Evolutionary conservation across 2,113 vertebrate genomes (phyloP), one percentile per base, ranked within the genome.

Genomic region (Pithys albifrons): DNA sequence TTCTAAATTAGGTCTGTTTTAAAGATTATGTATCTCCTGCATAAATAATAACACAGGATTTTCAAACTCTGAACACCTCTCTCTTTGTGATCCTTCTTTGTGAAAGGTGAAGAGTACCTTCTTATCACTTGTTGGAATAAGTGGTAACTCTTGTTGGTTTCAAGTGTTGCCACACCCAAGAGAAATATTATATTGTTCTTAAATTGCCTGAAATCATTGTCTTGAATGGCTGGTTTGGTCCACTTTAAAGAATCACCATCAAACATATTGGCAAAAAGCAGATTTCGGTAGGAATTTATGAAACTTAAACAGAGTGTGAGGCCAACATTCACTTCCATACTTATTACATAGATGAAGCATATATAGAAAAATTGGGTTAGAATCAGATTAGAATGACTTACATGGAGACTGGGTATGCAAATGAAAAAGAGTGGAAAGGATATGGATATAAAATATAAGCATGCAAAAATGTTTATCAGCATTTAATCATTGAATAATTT

Each of bases 211-310:
- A 39, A 61, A 43, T 61, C 20, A n/a, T 24, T 14, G 19, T 28
- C 4, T 9, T 19, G 13, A 23, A 37, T 15, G 16, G 23, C 15
- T 52, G 10, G 4, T 52, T 67, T 54, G 28, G 37, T 46, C 10
- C 0, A 0, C n/a, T 67, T 65, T 39, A 67, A 54, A 73, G 12
- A 51, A 29, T n/a, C 2, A 1, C 19, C 19, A 39, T 59, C 54
- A 82, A n/a, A n/a, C 4, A 2, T 19, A 24, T 29, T 39, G 45
- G 19, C 7, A 46, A 52, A 59, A 67, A 52, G 2, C 6, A 46
- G 4, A 1, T 52, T 74, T 59, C 46, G 66, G 25, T 33, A 59
- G 58, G 12, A 52, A 46, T 4, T 23, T 51, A 33, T 58, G 55
- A 45, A 45, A 58, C 5, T 46, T 66, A 28, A 52, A 28, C 6